These are phyloP conservation scores for Drosophila atripex DNA, from an alignment of 2,888 invertebrate species.

Conservation along the genomic window DNA sequence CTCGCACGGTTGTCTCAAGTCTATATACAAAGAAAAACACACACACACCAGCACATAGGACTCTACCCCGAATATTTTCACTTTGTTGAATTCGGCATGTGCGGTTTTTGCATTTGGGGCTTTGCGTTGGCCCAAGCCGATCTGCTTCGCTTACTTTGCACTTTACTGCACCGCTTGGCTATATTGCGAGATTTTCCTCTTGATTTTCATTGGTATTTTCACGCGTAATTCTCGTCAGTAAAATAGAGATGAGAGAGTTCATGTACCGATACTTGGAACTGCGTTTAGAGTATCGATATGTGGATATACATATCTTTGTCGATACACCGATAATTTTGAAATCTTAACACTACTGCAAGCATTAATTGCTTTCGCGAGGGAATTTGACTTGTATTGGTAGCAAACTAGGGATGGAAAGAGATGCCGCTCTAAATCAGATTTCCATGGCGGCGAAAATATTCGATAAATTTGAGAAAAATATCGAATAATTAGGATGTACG, in stretches of 20 bases:
- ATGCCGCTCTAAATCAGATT: too few relatives aligned
- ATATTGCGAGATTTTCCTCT: constrained; percentile 41
- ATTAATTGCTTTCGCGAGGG: too few relatives aligned
- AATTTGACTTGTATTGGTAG: too few relatives aligned
- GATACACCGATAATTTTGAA: too few relatives aligned
- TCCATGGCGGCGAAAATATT: neutral
- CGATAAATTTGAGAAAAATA: neutral
- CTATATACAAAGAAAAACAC: constrained; percentile 80
- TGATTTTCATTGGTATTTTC: constrained; percentile 56
- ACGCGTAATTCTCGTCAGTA: constrained; percentile 52
- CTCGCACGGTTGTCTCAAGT: constrained; percentile 55
- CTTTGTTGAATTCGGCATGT: constrained; percentile 50
- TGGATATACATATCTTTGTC: too few relatives aligned
- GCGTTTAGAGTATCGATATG: neutral
- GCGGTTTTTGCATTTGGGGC: constrained; percentile 5
- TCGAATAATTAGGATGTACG: neutral
- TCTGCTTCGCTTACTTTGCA: constrained; percentile 52
- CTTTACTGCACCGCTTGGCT: constrained; percentile 48
- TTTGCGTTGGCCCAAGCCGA: constrained; percentile 14
- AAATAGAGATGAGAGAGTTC: neutral
- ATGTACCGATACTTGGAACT: neutral
- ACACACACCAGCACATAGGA: constrained; percentile 48
- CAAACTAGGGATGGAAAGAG: too few relatives aligned
- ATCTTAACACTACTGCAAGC: too few relatives aligned
- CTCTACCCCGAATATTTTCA: constrained; percentile 65